Evolutionary conservation across 2,113 vertebrate genomes (phyloP).

Genomic region (Pituophis catenifer): DNA sequence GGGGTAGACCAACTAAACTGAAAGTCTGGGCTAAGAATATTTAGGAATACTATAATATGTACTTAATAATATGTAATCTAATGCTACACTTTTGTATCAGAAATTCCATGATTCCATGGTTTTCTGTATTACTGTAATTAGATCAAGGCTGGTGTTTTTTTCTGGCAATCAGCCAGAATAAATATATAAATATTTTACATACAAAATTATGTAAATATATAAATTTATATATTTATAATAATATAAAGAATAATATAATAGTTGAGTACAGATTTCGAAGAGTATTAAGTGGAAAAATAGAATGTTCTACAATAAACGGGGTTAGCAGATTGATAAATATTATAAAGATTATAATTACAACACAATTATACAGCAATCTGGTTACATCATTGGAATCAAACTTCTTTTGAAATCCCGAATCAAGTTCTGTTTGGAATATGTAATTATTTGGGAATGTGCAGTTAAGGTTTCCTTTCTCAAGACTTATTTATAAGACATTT

Average conservation of each 20-base stretch:
- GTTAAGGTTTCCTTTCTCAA: not conserved
- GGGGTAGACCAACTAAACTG: too few species aligned
- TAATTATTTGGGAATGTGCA: not conserved
- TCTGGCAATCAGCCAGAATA: not conserved
- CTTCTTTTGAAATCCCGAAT: not conserved
- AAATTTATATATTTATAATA: too few species aligned
- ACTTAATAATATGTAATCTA: not conserved
- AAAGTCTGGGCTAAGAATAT: too few species aligned
- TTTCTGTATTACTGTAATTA: not conserved
- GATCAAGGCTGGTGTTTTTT: not conserved
- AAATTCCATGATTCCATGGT: not conserved
- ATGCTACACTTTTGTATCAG: not conserved
- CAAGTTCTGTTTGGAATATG: not conserved
- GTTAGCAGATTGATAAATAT: not conserved
- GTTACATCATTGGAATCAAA: not conserved
- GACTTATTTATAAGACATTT: conserved; percentile 1
- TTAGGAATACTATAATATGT: not conserved
- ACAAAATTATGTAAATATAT: too few species aligned
- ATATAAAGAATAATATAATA: not conserved
- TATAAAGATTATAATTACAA: not conserved
- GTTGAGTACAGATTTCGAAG: not conserved
- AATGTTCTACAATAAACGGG: not conserved
- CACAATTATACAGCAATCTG: not conserved
- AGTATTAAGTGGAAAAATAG: not conserved
- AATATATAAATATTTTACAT: too few species aligned